Conservation (phyloP, 2,113 vertebrate genomes). For the Eidolon helvum region DNA sequence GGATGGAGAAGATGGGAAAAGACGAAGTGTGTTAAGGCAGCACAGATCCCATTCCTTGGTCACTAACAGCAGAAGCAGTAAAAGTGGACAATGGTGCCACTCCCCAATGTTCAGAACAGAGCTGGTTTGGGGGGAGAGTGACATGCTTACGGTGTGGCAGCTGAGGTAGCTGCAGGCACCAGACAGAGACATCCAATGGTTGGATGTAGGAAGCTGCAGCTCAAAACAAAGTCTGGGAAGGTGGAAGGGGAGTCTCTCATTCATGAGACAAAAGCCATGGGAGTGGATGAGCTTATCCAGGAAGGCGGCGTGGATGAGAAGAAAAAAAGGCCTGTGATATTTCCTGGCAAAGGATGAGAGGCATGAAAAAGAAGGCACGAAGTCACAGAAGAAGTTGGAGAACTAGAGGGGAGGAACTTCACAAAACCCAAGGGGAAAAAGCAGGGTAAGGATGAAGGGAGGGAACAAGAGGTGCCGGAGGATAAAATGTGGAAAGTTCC, state of each 20-base stretch:
- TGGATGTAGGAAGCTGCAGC: neutral
- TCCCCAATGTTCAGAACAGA: neutral
- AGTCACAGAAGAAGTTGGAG: neutral
- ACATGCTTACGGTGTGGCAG: accelerated
- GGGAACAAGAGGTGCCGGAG: accelerated
- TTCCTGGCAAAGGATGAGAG: neutral
- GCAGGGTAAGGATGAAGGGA: neutral
- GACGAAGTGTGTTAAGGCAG: accelerated
- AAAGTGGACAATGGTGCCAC: accelerated
- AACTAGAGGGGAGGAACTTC: neutral
- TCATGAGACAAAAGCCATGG: accelerated
- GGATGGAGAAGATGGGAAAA: neutral
- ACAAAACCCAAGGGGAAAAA: neutral
- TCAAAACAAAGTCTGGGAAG: neutral
- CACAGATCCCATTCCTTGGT: accelerated
- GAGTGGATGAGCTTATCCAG: neutral
- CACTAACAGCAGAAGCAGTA: neutral
- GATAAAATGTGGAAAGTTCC: neutral
- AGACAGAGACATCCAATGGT: neutral
- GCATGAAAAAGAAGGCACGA: accelerated
- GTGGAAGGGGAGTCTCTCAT: neutral
- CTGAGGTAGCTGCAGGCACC: neutral
- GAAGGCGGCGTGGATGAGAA: neutral
- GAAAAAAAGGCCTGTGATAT: no score
- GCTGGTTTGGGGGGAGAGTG: neutral